Conservation (phyloP, 2,797 vertebrate genomes). For the Calcarius lapponicus region DNA sequence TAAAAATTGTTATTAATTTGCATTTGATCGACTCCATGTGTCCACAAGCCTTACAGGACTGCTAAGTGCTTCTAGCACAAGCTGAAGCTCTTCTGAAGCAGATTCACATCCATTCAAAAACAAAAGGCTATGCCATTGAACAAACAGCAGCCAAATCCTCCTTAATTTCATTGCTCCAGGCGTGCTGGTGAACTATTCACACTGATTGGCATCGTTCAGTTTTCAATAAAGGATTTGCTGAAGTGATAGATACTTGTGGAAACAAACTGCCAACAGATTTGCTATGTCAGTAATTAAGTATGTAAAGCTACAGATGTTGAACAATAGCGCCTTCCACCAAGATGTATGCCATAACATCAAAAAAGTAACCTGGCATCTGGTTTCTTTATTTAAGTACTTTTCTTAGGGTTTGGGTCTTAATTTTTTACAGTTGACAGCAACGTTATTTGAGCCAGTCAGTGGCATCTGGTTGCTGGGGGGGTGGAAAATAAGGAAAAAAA, state of each 20-base stretch:
- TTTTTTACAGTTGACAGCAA: slow-evolving; percentile 98
- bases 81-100: not conserved
- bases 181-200: slow-evolving; percentile 3
- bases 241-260: slow-evolving; percentile 66
- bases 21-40: slow-evolving; percentile 74
- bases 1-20: slow-evolving; percentile 76
- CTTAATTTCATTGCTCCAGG: not conserved
- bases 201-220: slow-evolving; percentile 58
- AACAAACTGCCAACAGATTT: slow-evolving; percentile 81
- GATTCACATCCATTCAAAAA: slow-evolving; percentile 19
- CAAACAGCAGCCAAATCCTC: not conserved
- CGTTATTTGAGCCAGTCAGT: slow-evolving; percentile 94
- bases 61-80: not conserved
- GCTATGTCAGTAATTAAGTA: slow-evolving; percentile 87
- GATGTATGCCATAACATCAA: slow-evolving; percentile 79
- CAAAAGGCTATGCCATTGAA: not conserved
- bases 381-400: slow-evolving; percentile 89
- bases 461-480: slow-evolving; percentile 92
- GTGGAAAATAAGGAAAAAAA: slow-evolving; percentile 33
- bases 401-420: slow-evolving; percentile 92
- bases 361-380: slow-evolving; percentile 91
- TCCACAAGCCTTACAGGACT: not conserved
- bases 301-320: slow-evolving; percentile 88
- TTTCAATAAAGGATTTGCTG: slow-evolving; percentile 67
- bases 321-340: slow-evolving; percentile 82